Evolutionary conservation across 1,140 invertebrate species (phyloP), one percentile per base, ranked within the genome.

Genomic region (Aphidius ervi): DNA sequence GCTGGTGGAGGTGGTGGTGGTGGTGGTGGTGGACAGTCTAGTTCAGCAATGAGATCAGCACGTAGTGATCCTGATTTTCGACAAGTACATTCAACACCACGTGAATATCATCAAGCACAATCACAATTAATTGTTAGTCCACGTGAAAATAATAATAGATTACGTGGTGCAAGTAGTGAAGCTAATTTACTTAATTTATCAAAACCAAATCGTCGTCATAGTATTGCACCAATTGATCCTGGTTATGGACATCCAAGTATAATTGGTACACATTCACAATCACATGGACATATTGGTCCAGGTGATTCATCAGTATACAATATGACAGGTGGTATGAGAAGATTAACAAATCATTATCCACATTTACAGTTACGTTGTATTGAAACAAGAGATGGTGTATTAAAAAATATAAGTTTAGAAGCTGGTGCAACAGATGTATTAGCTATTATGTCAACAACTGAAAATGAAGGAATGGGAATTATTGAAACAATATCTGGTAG

Each of bases 381-480:
- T n/a, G 80, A 86, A 68, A 73, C 79, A 67, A 67, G 81, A 60
- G 58, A 75, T 63, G 75, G 82, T 8, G 68, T 88, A 4, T 71
- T 93, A 43, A 86, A 89, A 54, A 86, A 87, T 9, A 82, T 94
- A 7, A 88, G 87, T 2, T 84, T 94, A 63, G 91, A 97, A 76
- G 91, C 91, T 6, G 87, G 88, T 59, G 94, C 92, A 0, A 93
- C 93, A 5, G 95, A 97, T 80, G 85, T 97, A 9, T 76, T 97
- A 59, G 93, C 92, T 1, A 83, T 97, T 9, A 88, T 97, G 86
- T 87, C 94, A 0, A 97, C 94, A 0, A 79, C 76, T 9, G 77
- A 80, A 59, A 72, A 68, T 47, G 77, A 80, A 50, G 78, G 78
- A 4, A 79, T 74, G 5, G 64, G 88, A 1, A 80, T 97, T 10